phyloP scores from a whole-genome alignment of 1,140 invertebrate genomes.

The Drosophila rhopaloa region DNA sequence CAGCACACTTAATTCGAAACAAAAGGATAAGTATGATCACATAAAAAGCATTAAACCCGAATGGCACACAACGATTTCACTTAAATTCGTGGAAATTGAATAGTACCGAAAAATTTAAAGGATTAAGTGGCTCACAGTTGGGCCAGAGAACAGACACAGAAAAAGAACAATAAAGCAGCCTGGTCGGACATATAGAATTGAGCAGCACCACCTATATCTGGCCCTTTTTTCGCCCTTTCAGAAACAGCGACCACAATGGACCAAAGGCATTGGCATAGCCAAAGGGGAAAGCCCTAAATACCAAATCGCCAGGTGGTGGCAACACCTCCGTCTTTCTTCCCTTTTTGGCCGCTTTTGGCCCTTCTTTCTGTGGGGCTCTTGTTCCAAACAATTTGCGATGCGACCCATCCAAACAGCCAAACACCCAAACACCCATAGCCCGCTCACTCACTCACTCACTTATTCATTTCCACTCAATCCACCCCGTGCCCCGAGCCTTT shows the following conservation, averaged over 20 bases:
- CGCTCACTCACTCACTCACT: slow-evolving; percentile 31
- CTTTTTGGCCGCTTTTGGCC: background rate
- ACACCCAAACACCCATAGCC: background rate
- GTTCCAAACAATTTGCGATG: slow-evolving; percentile 54
- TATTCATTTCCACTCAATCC: slow-evolving; percentile 44
- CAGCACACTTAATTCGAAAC: no score
- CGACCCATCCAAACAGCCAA: slow-evolving; percentile 1
- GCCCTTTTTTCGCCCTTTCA: background rate
- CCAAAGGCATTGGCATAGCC: slow-evolving; percentile 1
- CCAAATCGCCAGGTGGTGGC: slow-evolving; percentile 45
- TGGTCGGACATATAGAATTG: slow-evolving; percentile 1
- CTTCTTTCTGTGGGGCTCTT: slow-evolving; percentile 16
- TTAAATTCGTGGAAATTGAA: background rate
- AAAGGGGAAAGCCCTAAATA: slow-evolving; percentile 29
- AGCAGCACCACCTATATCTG: background rate
- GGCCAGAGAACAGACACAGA: background rate
- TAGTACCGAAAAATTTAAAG: background rate
- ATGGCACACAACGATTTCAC: no score
- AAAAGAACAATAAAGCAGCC: slow-evolving; percentile 7
- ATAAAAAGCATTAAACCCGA: no score
- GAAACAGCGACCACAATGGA: slow-evolving; percentile 30
- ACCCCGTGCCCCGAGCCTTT: background rate
- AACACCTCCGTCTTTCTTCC: slow-evolving; percentile 8
- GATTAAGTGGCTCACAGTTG: slow-evolving; percentile 1
- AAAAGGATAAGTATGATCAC: no score